A percentile compares a stretch with the other conserved stretches of the same genome.
Evolutionary conservation across 2,113 vertebrate species (phyloP).

Genomic region (Serilophus lunatus): DNA sequence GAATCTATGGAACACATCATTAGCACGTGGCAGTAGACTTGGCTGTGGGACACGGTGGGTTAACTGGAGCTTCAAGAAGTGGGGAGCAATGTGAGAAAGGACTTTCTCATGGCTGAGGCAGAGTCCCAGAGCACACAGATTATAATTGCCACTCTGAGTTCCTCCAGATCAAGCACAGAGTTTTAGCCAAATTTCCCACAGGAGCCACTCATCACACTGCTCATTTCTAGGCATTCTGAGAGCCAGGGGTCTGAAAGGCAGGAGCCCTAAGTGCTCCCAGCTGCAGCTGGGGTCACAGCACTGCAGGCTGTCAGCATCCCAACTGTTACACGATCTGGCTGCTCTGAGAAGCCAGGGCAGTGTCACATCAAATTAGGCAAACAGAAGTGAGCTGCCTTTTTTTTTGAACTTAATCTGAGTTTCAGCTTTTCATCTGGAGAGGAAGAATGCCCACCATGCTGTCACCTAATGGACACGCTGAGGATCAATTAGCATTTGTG

Average conservation of each 20-base stretch:
- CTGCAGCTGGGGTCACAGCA: constrained; percentile 7
- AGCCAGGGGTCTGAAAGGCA: not conserved
- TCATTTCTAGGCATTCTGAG: not conserved
- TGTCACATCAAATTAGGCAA: not conserved
- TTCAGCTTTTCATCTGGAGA: not conserved
- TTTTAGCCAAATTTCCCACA: not conserved
- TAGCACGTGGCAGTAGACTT: not conserved
- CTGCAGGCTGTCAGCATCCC: not conserved
- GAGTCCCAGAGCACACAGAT: not conserved
- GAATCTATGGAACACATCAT: not conserved
- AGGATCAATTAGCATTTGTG: not conserved
- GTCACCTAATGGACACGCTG: not conserved
- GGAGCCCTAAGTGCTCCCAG: not conserved
- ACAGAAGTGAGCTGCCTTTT: not conserved
- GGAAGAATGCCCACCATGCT: not conserved
- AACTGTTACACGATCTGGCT: not conserved
- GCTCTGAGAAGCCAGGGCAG: not conserved
- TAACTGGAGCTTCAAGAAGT: not conserved
- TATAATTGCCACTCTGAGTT: not conserved
- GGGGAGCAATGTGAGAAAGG: not conserved
- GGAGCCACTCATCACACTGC: not conserved
- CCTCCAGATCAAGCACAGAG: not conserved
- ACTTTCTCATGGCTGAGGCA: not conserved
- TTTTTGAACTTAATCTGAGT: not conserved
- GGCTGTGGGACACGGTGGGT: not conserved